Base-by-base conservation (phyloP, 92 coral and sea anemone genomes). In the Epizoanthus fatuus region DNA sequence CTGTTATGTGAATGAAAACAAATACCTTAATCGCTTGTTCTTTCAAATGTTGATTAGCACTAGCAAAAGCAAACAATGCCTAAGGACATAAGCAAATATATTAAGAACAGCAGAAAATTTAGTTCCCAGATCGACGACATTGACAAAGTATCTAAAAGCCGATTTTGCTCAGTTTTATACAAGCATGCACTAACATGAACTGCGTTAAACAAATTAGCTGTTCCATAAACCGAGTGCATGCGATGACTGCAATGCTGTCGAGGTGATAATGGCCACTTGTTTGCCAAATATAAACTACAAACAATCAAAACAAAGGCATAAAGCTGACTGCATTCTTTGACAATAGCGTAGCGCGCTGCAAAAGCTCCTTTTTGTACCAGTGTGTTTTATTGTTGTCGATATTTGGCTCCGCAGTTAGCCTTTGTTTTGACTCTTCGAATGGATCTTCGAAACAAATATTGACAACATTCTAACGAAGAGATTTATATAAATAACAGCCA, bases 381-480 rank as follows among this genome's bases (percentile, higher is more conserved):
- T 39, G 40, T 39, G 19, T 42, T 77, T 58, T 69, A 77, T 77
- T 77, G 82, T 77, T 38, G 62, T 60, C 42, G 70, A 77, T 77
- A 77, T 77, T 20, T 42, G 82, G 55, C 69, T n/a, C 70, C 59
- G 40, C 70, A 77, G 57, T 20, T 40, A 16, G 49, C 3, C 19
- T 32, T 59, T 77, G 62, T 68, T 77, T 77, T 42, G 45, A 0
- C 52, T 44, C 70, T 60, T 62, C 40, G 52, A 49, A 51, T 62
- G 4, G 53, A 59, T 60, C 37, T 77, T 77, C 49, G 82, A 77
- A 77, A 77, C 82, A 77, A 77, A 77, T 77, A 77, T 37, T n/a
- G 75, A 77, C 53, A 77, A 77, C 44, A 15, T 51, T 60, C 19
- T 42, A 58, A 59, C 82, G 47, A 77, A n/a, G 49, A 56, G 57